phyloP scores from a whole-genome alignment of 2,113 vertebrate species.

The Oryzias curvinotus region DNA sequence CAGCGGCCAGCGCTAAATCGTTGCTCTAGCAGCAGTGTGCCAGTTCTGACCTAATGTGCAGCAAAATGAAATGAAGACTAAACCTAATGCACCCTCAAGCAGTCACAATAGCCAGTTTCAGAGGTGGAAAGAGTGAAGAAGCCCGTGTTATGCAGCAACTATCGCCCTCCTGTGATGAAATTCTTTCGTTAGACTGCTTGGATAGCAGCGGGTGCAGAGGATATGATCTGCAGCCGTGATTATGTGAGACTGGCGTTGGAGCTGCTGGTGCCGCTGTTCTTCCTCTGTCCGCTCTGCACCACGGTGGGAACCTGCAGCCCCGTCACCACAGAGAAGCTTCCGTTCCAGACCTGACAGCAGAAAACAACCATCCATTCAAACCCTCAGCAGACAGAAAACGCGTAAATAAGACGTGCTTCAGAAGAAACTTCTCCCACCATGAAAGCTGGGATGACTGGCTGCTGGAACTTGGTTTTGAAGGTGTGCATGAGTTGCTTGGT shows the following conservation, averaged over 20 bases:
- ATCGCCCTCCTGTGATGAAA: constrained; percentile 32
- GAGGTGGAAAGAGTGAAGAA: constrained; percentile 8
- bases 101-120: constrained; percentile 27
- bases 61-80: constrained; percentile 26
- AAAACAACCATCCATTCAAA: not conserved
- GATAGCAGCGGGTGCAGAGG: constrained; percentile 25
- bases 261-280: constrained; percentile 91
- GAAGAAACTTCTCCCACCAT: constrained; percentile 68
- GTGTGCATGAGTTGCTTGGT: constrained; percentile 90
- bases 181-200: constrained; percentile 39
- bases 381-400: accelerated
- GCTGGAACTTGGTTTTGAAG: constrained; percentile 90
- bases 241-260: constrained; percentile 92
- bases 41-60: constrained; percentile 39
- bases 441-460: constrained; percentile 91
- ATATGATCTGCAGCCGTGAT: constrained; percentile 42
- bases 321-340: constrained; percentile 88
- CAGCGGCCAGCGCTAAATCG: constrained; percentile 73
- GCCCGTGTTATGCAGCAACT: constrained; percentile 27
- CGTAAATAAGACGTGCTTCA: not conserved
- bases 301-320: constrained; percentile 91
- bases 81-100: constrained; percentile 27
- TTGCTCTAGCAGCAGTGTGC: constrained; percentile 58
- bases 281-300: constrained; percentile 87
- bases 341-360: constrained; percentile 89